phyloP scores from a whole-genome alignment of 2,888 invertebrate genomes.

The Apodemia zela region DNA sequence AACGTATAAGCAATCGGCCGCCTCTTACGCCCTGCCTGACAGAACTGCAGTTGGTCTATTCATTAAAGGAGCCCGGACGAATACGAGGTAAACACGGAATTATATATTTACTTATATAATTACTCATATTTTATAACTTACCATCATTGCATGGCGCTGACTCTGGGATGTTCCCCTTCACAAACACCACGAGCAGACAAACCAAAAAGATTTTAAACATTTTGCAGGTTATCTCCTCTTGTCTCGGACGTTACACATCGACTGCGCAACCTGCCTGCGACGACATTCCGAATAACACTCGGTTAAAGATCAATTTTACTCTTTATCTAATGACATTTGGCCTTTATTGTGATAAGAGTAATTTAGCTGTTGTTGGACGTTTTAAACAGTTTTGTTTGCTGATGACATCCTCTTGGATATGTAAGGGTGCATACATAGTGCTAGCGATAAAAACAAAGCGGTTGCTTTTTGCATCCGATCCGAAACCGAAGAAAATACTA shows the following conservation, averaged over 20 bases:
- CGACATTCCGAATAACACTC: background rate
- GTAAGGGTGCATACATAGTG: too few relatives aligned
- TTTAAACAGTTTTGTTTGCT: background rate
- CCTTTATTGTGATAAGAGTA: background rate
- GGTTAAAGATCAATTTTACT: background rate
- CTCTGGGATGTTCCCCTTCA: background rate
- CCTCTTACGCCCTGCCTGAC: too few relatives aligned
- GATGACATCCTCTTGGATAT: too few relatives aligned
- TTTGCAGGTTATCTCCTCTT: background rate
- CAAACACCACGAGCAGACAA: conserved; percentile 4
- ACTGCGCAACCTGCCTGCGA: background rate
- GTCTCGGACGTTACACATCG: background rate
- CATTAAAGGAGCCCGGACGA: too few relatives aligned
- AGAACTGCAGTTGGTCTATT: too few relatives aligned
- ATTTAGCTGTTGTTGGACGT: background rate
- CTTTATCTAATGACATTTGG: conserved; percentile 11
- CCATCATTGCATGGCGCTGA: background rate
- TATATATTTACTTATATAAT: too few relatives aligned
- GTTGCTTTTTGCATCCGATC: too few relatives aligned
- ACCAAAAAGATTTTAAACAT: background rate
- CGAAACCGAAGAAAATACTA: too few relatives aligned
- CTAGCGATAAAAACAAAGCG: too few relatives aligned
- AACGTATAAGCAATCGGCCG: too few relatives aligned
- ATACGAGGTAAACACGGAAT: too few relatives aligned
- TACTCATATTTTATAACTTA: background rate